Evolutionary conservation across 2,888 invertebrate species (phyloP).

Genomic region (Euproctis similis): DNA sequence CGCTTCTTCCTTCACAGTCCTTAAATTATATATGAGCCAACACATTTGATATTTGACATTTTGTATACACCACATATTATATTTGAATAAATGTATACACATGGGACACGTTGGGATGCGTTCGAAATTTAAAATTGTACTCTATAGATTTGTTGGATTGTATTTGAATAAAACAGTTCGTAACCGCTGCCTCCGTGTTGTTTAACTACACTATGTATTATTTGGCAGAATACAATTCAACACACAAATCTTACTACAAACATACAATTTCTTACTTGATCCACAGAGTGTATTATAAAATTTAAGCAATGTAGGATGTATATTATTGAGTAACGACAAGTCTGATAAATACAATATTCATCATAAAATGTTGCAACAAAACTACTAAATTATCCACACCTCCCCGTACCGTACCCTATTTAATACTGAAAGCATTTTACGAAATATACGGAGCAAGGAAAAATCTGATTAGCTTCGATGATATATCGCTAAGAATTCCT

Average conservation of each 20-base stretch:
- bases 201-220: too few relatives aligned
- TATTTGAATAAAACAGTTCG: slow-evolving; percentile 8
- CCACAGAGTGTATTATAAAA: too few relatives aligned
- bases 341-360: slow-evolving; percentile 19
- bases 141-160: slow-evolving; percentile 20
- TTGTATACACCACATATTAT: slow-evolving; percentile 13
- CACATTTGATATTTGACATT: slow-evolving; percentile 35
- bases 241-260: too few relatives aligned
- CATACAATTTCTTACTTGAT: too few relatives aligned
- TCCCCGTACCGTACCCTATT: slow-evolving; percentile 36
- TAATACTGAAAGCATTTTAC: slow-evolving; percentile 53
- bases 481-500: slow-evolving; percentile 66
- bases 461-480: slow-evolving; percentile 69
- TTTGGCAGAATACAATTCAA: too few relatives aligned
- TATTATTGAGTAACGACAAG: slow-evolving; percentile 16
- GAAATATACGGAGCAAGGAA: slow-evolving; percentile 49
- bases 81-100: slow-evolving; percentile 31
- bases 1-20: slow-evolving; percentile 45
- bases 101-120: slow-evolving; percentile 20
- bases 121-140: slow-evolving; percentile 26
- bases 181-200: neutral
- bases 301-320: too few relatives aligned
- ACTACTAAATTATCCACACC: slow-evolving; percentile 39
- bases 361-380: slow-evolving; percentile 29
- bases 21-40: slow-evolving; percentile 59